phyloP scores from a whole-genome alignment of 2,888 invertebrate species.

The Lamellibrachia columna region DNA sequence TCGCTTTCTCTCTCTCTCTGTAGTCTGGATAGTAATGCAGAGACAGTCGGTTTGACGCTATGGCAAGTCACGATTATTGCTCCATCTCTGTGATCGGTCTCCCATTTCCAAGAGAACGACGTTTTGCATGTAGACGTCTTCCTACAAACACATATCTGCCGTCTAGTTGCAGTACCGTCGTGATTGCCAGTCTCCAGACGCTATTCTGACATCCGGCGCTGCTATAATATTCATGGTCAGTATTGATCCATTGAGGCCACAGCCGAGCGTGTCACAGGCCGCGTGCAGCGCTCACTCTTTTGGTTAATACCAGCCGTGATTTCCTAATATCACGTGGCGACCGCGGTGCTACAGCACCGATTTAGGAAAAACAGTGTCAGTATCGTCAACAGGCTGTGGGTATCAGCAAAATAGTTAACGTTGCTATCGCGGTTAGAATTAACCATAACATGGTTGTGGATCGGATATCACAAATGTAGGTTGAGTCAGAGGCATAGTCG shows the following conservation, averaged over 20 bases:
- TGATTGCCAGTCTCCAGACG: background rate
- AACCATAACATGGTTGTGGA: background rate
- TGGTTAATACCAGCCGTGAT: background rate
- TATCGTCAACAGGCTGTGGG: background rate
- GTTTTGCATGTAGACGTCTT: background rate
- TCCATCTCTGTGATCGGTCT: background rate
- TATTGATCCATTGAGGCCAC: background rate
- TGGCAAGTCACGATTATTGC: too few relatives aligned
- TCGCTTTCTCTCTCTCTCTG: background rate
- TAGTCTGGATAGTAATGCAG: background rate
- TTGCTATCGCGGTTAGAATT: background rate
- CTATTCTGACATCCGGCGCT: background rate
- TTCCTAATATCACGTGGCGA: background rate
- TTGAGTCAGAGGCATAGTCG: background rate
- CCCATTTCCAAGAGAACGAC: background rate
- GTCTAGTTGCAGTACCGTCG: background rate
- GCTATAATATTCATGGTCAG: background rate
- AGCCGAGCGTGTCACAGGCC: background rate
- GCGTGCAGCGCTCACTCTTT: background rate
- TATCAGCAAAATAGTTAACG: background rate
- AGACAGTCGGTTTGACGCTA: background rate
- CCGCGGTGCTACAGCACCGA: background rate
- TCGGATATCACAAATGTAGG: background rate
- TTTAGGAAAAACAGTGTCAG: background rate
- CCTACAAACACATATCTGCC: background rate